These are phyloP conservation scores for Chrysogorgia sp. DNA, from an alignment of 92 coral and sea anemone species.

Conservation along the genomic window DNA sequence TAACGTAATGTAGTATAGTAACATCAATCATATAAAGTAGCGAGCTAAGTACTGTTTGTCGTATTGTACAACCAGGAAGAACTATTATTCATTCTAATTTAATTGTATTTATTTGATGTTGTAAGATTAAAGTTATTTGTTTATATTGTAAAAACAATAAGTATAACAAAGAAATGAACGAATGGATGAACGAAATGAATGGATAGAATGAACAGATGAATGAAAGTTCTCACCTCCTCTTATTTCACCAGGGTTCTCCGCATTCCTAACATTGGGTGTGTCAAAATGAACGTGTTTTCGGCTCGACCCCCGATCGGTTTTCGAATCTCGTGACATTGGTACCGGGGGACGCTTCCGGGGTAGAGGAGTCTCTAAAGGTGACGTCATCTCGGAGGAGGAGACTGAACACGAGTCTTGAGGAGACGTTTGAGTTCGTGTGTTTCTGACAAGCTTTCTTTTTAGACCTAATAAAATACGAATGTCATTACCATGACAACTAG, in stretches of 20 bases:
- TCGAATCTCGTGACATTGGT: conserved; percentile 70
- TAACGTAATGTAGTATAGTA: no score
- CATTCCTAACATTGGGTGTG: conserved; percentile 3
- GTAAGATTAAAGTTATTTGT: no score
- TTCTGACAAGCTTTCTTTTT: conserved; percentile 70
- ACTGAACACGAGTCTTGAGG: conserved; percentile 72
- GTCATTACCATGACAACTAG: no score
- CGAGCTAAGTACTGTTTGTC: no score
- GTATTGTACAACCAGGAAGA: no score
- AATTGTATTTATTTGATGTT: no score
- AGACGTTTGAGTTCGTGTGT: conserved; percentile 87
- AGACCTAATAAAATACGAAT: conserved; percentile 1
- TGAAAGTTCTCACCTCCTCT: neutral
- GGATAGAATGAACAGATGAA: no score
- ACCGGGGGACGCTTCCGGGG: conserved; percentile 93
- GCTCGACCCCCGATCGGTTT: conserved; percentile 21
- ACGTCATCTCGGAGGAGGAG: conserved; percentile 56
- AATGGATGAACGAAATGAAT: no score
- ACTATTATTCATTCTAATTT: no score
- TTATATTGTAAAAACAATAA: no score
- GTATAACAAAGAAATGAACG: no score
- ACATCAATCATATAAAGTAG: no score
- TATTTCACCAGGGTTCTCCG: neutral
- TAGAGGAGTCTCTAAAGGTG: conserved; percentile 92
- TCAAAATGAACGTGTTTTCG: conserved; percentile 42